A percentile compares a stretch with the other conserved stretches of the same genome.
Conservation (phyloP, 2,888 invertebrate genomes). For the Silvanus unidentatus region DNA sequence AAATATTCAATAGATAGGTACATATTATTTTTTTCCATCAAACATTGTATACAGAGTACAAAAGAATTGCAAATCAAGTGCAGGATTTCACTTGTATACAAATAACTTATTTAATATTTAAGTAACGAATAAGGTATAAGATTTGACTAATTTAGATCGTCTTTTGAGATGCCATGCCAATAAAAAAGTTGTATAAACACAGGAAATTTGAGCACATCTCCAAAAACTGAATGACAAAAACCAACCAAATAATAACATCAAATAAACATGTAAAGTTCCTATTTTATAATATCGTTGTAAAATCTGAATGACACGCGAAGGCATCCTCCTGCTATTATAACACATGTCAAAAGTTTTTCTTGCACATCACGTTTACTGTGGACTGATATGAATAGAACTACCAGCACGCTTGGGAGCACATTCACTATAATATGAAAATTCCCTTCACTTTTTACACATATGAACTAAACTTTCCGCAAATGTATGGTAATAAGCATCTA, state of each 20-base stretch:
- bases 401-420: slow-evolving; percentile 20
- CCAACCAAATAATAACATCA: slow-evolving; percentile 4
- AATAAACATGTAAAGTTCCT: slow-evolving; percentile 14
- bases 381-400: slow-evolving; percentile 25
- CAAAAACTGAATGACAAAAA: too few species aligned
- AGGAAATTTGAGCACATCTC: too few species aligned
- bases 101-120: too few species aligned
- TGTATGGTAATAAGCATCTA: slow-evolving; percentile 2
- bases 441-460: slow-evolving; percentile 20
- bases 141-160: too few species aligned
- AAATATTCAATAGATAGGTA: too few species aligned
- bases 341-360: slow-evolving; percentile 27
- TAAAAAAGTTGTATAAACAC: too few species aligned
- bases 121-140: too few species aligned
- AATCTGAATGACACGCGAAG: slow-evolving; percentile 24
- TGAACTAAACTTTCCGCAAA: slow-evolving; percentile 3
- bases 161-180: too few species aligned
- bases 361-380: slow-evolving; percentile 23
- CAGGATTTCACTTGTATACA: too few species aligned
- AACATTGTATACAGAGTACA: too few species aligned
- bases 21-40: too few species aligned
- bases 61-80: too few species aligned
- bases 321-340: slow-evolving; percentile 17
- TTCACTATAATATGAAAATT: slow-evolving; percentile 23
- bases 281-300: slow-evolving; percentile 24